phyloP scores from a whole-genome alignment of 2,113 vertebrate genomes.

The Odobenus rosmarus region DNA sequence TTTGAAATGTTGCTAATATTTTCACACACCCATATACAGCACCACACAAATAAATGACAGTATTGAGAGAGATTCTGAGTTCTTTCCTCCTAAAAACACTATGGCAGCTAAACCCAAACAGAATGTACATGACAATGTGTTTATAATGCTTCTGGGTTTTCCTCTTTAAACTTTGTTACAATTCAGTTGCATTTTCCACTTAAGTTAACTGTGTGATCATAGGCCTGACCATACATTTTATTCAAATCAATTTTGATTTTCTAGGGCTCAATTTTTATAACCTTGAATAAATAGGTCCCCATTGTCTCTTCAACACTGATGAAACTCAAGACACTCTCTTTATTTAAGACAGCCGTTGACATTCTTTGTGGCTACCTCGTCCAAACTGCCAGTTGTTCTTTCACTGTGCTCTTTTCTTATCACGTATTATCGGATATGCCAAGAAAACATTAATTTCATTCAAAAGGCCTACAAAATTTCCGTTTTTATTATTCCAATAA shows the following conservation, averaged over 20 bases:
- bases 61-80: neutral
- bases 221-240: slow-evolving; percentile 28
- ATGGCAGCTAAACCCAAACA: neutral
- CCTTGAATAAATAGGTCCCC: slow-evolving; percentile 12
- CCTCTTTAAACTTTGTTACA: neutral
- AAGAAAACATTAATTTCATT: slow-evolving; percentile 14
- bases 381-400: slow-evolving; percentile 9
- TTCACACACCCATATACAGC: neutral
- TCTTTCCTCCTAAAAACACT: neutral
- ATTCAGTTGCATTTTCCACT: neutral
- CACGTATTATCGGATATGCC: neutral
- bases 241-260: slow-evolving; percentile 52
- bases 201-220: neutral
- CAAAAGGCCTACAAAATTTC: neutral
- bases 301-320: slow-evolving; percentile 33
- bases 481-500: neutral
- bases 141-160: neutral
- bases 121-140: neutral
- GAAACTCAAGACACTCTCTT: slow-evolving; percentile 28
- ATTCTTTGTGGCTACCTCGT: neutral
- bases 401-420: neutral
- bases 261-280: slow-evolving; percentile 46
- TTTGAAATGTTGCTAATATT: neutral
- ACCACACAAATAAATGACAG: neutral
- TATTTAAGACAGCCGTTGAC: slow-evolving; percentile 51